These are phyloP conservation scores for Beris morrisii DNA, from an alignment of 2,888 invertebrate species.

Conservation along the genomic window DNA sequence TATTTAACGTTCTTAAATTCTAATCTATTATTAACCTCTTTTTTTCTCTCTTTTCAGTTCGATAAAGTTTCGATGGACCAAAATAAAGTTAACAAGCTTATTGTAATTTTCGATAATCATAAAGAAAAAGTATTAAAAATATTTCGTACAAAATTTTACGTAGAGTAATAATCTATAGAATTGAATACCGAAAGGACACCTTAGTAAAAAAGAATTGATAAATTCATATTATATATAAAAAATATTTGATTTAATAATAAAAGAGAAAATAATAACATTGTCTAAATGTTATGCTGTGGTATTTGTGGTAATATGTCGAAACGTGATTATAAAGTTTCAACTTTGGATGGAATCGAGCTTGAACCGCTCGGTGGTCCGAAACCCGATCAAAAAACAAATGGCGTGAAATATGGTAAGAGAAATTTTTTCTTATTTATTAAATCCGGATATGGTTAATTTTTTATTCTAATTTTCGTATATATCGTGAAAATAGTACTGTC, in stretches of 20 bases:
- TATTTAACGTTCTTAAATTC: no score
- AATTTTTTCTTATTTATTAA: constrained; percentile 7
- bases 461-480: neutral
- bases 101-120: neutral
- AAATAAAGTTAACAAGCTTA: constrained; percentile 16
- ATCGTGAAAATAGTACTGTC: no score
- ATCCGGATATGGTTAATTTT: neutral
- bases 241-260: constrained; percentile 5
- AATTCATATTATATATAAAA: neutral
- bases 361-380: constrained; percentile 55
- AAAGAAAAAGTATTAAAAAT: neutral
- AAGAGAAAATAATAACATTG: neutral
- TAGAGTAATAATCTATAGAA: neutral
- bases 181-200: no score
- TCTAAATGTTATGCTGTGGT: constrained; percentile 55
- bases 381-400: constrained; percentile 46
- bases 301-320: constrained; percentile 56
- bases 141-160: neutral
- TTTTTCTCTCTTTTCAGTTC: no score
- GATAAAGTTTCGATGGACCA: constrained; percentile 11
- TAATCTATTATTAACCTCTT: no score
- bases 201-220: no score
- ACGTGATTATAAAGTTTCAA: constrained; percentile 55
- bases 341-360: constrained; percentile 54
- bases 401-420: constrained; percentile 54